These are phyloP conservation scores for Serinus canaria DNA, from an alignment of 2,113 vertebrate genomes.

Conservation along the genomic window DNA sequence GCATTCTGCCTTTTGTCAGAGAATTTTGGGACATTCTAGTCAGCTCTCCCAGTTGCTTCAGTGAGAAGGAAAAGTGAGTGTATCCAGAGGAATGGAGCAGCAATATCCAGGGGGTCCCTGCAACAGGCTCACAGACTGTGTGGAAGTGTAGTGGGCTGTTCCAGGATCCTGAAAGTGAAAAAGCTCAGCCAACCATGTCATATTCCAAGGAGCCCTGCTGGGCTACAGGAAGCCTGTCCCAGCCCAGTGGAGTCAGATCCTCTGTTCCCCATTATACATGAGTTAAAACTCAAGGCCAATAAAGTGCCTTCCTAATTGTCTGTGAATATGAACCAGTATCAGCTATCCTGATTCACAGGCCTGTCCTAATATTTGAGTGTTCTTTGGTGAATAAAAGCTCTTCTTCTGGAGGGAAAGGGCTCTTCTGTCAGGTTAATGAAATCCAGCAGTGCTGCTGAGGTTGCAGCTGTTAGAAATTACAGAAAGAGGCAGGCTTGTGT, in stretches of 20 bases:
- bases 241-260: neutral
- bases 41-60: neutral
- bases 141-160: neutral
- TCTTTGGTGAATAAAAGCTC: neutral
- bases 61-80: neutral
- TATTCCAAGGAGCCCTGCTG: neutral
- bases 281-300: neutral
- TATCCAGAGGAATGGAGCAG: neutral
- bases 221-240: neutral
- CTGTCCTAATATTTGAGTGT: neutral
- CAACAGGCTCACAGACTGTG: neutral
- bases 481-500: neutral
- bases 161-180: neutral
- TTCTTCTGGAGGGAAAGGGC: neutral
- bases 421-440: conserved; percentile 29
- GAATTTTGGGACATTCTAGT: neutral
- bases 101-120: too few species aligned
- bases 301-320: neutral
- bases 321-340: neutral
- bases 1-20: neutral
- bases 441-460: neutral
- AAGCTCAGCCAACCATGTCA: neutral
- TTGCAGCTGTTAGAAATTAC: neutral
- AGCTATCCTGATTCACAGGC: neutral
- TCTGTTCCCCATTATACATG: fast-evolving